Conservation (phyloP, 23 tunicate genomes). For the Pegea sp. region DNA sequence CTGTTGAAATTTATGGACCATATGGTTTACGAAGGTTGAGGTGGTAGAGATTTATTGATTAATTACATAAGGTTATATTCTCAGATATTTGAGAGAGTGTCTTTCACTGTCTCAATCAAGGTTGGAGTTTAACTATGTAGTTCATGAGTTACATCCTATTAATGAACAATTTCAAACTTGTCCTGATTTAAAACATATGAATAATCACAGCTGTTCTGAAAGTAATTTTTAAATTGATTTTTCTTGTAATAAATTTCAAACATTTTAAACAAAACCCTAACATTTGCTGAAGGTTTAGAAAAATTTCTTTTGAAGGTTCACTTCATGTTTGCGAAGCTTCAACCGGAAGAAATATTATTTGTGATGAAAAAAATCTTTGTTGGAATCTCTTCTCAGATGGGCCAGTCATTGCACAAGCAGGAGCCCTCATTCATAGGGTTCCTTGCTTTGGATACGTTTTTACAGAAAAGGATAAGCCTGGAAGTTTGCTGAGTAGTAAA, state of each 20-base stretch:
- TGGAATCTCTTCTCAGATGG: conserved; percentile 36
- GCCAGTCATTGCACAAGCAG: conserved; percentile 33
- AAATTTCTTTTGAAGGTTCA: conserved; percentile 2
- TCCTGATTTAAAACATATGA: no score
- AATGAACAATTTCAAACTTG: conserved; percentile 25
- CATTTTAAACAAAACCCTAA: neutral
- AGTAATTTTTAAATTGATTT: no score
- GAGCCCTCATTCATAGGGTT: conserved; percentile 46
- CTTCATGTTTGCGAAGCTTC: conserved; percentile 40
- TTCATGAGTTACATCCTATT: conserved; percentile 69
- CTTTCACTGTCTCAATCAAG: conserved; percentile 55
- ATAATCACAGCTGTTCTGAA: no score
- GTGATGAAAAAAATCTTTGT: conserved; percentile 8
- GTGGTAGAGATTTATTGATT: no score
- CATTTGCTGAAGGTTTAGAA: neutral
- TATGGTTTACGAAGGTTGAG: conserved; percentile 49
- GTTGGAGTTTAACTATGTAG: conserved; percentile 66
- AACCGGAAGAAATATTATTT: conserved; percentile 46
- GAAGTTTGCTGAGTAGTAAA: conserved; percentile 43
- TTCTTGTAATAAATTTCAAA: neutral
- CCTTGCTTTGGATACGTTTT: conserved; percentile 88
- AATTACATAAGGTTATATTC: neutral
- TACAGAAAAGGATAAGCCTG: conserved; percentile 37
- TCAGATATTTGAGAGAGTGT: conserved; percentile 53
- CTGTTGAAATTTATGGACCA: conserved; percentile 82